Percentiles rank a stretch among this genome's conserved stretches.
Conservation (phyloP, 2,888 invertebrate species). For the Willowsia nigromaculata region DNA sequence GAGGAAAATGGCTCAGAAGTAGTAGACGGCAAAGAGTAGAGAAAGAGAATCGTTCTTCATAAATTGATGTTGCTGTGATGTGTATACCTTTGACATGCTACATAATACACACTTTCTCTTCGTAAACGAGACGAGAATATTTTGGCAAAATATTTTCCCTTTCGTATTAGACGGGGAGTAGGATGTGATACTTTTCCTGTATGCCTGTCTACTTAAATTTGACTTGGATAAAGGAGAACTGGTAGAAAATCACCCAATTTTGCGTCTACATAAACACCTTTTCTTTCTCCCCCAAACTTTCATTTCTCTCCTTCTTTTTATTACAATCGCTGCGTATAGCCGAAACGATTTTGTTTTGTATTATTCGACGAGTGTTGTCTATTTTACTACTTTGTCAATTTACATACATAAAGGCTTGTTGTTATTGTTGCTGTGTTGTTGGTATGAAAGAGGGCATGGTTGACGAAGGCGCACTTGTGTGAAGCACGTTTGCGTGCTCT, state of each 20-base stretch:
- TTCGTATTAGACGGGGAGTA: not conserved
- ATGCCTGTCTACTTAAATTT: not conserved
- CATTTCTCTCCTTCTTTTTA: conserved; percentile 3
- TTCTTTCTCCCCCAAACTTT: conserved; percentile 13
- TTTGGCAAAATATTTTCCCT: conserved; percentile 5
- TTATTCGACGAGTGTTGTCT: conserved; percentile 13
- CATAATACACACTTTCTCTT: not conserved
- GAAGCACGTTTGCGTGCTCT: not conserved
- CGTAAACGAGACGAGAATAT: not conserved
- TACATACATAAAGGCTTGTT: conserved; percentile 5
- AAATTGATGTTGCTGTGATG: conserved; percentile 39
- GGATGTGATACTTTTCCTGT: not conserved
- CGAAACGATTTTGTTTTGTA: not conserved
- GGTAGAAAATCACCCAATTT: conserved; percentile 35
- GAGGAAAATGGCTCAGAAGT: conserved; percentile 1
- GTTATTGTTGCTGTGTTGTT: conserved; percentile 6
- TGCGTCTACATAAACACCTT: conserved; percentile 33
- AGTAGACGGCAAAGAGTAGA: not conserved
- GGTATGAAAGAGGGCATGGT: not conserved
- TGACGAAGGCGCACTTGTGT: not conserved
- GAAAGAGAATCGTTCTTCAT: not conserved
- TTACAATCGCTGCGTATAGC: not conserved
- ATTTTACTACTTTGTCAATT: conserved; percentile 41
- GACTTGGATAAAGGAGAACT: not conserved
- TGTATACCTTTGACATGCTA: conserved; percentile 9